phyloP scores from a whole-genome alignment of 1,140 invertebrate genomes.

The Drosophila dunni region DNA sequence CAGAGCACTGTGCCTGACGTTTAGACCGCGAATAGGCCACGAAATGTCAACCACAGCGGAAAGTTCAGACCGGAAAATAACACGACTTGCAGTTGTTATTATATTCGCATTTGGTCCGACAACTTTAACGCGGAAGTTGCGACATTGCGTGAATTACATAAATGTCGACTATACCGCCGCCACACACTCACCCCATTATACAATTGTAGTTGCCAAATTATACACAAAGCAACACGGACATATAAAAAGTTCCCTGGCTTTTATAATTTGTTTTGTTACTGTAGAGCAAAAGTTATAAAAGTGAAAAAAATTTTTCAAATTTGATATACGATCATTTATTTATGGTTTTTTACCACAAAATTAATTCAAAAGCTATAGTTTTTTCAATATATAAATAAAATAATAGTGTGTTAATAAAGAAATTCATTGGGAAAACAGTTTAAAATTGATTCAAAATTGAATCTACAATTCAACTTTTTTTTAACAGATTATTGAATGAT shows the following conservation, averaged over 20 bases:
- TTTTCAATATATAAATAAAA: too few species aligned
- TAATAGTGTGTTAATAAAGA: background rate
- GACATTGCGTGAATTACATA: conserved; percentile 40
- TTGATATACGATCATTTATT: too few species aligned
- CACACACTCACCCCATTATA: background rate
- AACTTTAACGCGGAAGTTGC: conserved; percentile 39
- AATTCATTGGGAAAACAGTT: background rate
- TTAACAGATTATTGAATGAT: background rate
- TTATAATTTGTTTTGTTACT: conserved; percentile 27
- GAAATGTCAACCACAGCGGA: conserved; percentile 30
- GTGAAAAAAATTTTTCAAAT: too few species aligned
- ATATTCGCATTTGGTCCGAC: conserved; percentile 39
- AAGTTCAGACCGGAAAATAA: conserved; percentile 41
- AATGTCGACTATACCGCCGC: background rate
- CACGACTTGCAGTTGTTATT: conserved; percentile 49
- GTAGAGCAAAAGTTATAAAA: too few species aligned
- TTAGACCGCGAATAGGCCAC: conserved; percentile 35
- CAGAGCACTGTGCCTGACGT: background rate
- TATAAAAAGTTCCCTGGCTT: conserved; percentile 16
- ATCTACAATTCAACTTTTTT: background rate
- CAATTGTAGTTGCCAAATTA: conserved; percentile 14
- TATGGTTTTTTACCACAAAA: too few species aligned
- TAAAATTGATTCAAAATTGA: background rate
- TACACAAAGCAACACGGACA: conserved; percentile 8
- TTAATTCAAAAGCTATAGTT: too few species aligned